These are phyloP conservation scores for Leucosticte australis DNA, from an alignment of 2,113 vertebrate genomes.

Conservation along the genomic window DNA sequence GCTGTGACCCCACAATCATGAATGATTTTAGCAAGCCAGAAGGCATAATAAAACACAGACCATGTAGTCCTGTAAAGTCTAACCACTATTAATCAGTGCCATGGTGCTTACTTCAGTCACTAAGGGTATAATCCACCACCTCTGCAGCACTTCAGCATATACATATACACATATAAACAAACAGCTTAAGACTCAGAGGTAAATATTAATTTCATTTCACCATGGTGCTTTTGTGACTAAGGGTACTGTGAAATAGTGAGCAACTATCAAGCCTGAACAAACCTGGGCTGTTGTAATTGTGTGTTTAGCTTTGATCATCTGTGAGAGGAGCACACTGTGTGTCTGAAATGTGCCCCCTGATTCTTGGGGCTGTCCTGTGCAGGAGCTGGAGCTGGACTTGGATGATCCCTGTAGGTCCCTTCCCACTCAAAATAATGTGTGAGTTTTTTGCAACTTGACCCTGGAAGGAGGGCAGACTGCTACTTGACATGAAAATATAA, in stretches of 20 bases:
- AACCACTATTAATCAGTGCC: background rate
- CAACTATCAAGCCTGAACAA: constrained; percentile 64
- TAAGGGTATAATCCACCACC: constrained; percentile 14
- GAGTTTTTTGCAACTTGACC: constrained; percentile 68
- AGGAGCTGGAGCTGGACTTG: background rate
- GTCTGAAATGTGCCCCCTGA: background rate
- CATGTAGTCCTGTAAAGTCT: background rate
- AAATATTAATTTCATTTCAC: constrained; percentile 69
- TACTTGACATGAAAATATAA: constrained; percentile 70
- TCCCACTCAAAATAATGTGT: background rate
- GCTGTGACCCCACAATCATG: background rate
- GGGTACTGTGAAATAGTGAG: constrained; percentile 52
- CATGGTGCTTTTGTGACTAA: constrained; percentile 26
- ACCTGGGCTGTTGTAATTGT: constrained; percentile 57
- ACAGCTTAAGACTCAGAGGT: background rate
- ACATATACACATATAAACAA: background rate
- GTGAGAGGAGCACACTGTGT: background rate
- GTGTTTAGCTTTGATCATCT: constrained; percentile 71
- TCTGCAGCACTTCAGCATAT: constrained; percentile 1
- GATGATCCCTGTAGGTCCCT: background rate
- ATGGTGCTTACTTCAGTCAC: constrained; percentile 51
- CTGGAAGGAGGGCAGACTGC: constrained; percentile 45
- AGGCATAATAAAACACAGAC: background rate
- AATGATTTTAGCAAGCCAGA: background rate
- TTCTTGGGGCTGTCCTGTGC: background rate